Evolutionary conservation across 1,140 invertebrate species (phyloP).

Genomic region (Drosophila leontia): DNA sequence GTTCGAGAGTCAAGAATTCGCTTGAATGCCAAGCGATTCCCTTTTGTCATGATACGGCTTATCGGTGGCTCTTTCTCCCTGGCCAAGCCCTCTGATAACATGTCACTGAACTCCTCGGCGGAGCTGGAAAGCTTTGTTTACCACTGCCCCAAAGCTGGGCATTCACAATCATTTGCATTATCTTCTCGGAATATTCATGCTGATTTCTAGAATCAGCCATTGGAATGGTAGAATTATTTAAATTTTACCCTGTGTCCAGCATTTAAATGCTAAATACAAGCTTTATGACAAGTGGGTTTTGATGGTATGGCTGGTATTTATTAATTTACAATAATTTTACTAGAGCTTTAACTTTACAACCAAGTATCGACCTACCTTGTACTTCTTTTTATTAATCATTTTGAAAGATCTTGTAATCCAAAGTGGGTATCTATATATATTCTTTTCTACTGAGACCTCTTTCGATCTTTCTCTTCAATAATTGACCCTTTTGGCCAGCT

Average conservation of each 20-base stretch:
- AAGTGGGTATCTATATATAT: background rate
- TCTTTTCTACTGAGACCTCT: background rate
- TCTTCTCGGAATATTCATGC: conserved; percentile 64
- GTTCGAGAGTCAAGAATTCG: conserved; percentile 66
- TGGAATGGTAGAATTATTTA: conserved; percentile 74
- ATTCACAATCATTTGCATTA: conserved; percentile 38
- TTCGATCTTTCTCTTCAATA: background rate
- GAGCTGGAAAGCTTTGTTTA: conserved; percentile 23
- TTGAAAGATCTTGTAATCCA: background rate
- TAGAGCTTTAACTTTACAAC: background rate
- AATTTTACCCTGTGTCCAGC: conserved; percentile 30
- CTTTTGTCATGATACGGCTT: conserved; percentile 39
- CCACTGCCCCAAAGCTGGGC: conserved; percentile 5
- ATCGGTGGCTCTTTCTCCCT: conserved; percentile 2
- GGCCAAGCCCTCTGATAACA: conserved; percentile 49
- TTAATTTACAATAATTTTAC: background rate
- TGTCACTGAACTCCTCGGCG: conserved; percentile 55
- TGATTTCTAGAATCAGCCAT: conserved; percentile 50
- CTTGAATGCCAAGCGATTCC: conserved; percentile 50
- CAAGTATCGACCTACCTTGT: background rate
- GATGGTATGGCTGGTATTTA: background rate
- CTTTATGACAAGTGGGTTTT: background rate
- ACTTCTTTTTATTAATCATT: no score
- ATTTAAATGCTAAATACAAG: conserved; percentile 39
- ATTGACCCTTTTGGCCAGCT: conserved; percentile 16